phyloP scores from a whole-genome alignment of 1,140 invertebrate genomes.

The Drosophila sproati region DNA sequence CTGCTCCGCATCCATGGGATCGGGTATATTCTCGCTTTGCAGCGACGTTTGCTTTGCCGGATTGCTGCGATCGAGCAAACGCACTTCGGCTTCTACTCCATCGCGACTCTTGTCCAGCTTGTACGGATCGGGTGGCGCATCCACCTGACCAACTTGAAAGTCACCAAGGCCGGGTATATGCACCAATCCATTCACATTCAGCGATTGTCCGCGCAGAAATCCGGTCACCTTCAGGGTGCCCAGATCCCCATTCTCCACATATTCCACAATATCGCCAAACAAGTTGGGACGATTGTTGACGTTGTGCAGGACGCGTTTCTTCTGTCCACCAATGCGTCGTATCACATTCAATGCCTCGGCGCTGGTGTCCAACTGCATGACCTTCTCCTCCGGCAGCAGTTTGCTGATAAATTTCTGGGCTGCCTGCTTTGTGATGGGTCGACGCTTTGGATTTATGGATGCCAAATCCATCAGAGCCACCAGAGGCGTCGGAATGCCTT shows the following conservation, averaged over 20 bases:
- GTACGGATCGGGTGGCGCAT: slow-evolving; percentile 90
- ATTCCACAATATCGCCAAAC: slow-evolving; percentile 92
- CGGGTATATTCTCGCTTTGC: slow-evolving; percentile 91
- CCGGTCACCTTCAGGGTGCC: slow-evolving; percentile 94
- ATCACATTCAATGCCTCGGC: slow-evolving; percentile 92
- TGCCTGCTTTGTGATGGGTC: slow-evolving; percentile 90
- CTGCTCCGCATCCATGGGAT: slow-evolving; percentile 97
- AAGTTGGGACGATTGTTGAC: slow-evolving; percentile 92
- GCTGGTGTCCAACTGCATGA: slow-evolving; percentile 90
- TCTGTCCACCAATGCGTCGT: slow-evolving; percentile 92
- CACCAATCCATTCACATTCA: slow-evolving; percentile 94
- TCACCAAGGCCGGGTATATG: slow-evolving; percentile 96
- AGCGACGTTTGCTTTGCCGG: slow-evolving; percentile 91
- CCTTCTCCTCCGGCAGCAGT: slow-evolving; percentile 93
- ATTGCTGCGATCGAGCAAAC: slow-evolving; percentile 89
- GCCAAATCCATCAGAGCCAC: slow-evolving; percentile 92
- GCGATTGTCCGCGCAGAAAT: slow-evolving; percentile 91
- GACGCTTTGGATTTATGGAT: slow-evolving; percentile 89
- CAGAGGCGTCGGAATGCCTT: slow-evolving; percentile 93
- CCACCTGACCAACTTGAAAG: slow-evolving; percentile 95
- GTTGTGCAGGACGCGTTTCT: slow-evolving; percentile 90
- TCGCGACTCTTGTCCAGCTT: slow-evolving; percentile 87
- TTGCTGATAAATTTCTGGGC: slow-evolving; percentile 91
- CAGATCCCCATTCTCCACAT: slow-evolving; percentile 86
- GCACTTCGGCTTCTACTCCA: slow-evolving; percentile 69